Base-by-base conservation (phyloP, 2,888 invertebrate species). In the Bugulina stolonifera region DNA sequence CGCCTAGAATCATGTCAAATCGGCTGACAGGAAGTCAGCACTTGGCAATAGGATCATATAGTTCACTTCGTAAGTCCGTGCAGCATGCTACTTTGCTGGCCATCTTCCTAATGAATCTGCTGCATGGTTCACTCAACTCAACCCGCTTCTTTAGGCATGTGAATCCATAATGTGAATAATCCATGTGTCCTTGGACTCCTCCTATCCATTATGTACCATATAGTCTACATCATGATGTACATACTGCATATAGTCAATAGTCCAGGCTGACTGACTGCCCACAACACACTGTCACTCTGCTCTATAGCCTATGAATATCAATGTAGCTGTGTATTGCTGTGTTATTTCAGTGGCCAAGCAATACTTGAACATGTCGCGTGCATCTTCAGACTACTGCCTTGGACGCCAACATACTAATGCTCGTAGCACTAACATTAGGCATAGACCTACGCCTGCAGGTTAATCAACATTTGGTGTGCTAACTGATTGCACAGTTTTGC, bases 301-400 rank as follows among this genome's bases (percentile, higher is more conserved):
- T 22, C 22, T 14, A 22, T 52, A 22, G 10, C 52, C 52, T 14
- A 22, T 52, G 52, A 10, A 14, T 14, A 52, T 52, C 52, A 52
- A 10, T 52, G 52, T 52, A 52, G 10, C 10, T 52, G 22, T 52
- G 52, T 52, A 52, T 55, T 55, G 55, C n/a, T 55, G 55, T 64
- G 29, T 64, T 27, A n/a, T n/a, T n/a, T 64, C 27, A 64, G 64
- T 64, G 64, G 34, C 64, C 25, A 64, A 64, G 64, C 64, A 32
- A 32, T 64, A 64, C 64, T 32, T 64, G 64, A 64, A 64, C 27
- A 64, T 64, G 2, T 64, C 34, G 25, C 55, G 55, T 25, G 55
- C 55, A 3, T 55, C 55, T 3, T 55, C 55, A 5, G 55, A 55
- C 55, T 55, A n/a, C 25, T 14, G 55, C 23, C 22, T 55, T n/a